Conservation (phyloP, 1,140 invertebrate genomes). For the Achroia grisella region DNA sequence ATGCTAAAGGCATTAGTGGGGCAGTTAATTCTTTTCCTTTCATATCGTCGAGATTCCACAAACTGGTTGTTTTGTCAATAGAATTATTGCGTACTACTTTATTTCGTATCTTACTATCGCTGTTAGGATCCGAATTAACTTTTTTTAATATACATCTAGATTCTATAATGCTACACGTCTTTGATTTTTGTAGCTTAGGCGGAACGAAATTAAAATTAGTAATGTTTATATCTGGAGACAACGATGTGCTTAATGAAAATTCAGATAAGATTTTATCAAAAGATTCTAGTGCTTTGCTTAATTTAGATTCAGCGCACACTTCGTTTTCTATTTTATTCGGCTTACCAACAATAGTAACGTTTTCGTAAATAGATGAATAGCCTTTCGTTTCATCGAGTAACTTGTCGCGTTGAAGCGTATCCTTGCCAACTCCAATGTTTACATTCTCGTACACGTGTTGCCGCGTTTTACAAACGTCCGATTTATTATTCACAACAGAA, state of each 20-base stretch:
- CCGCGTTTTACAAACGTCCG: constrained; percentile 26
- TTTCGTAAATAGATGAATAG: constrained; percentile 64
- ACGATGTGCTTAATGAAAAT: constrained; percentile 47
- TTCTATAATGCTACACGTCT: constrained; percentile 78
- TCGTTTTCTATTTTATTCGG: constrained; percentile 19
- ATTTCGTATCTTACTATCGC: constrained; percentile 35
- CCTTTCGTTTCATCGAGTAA: constrained; percentile 57
- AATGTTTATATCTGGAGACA: constrained; percentile 27
- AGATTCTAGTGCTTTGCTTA: constrained; percentile 76
- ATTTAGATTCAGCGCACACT: constrained; percentile 65
- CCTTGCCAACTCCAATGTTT: constrained; percentile 31
- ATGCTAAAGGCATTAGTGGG: constrained; percentile 49
- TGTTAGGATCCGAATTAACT: constrained; percentile 52
- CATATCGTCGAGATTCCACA: constrained; percentile 74
- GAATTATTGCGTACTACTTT: constrained; percentile 59
- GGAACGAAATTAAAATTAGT: constrained; percentile 50
- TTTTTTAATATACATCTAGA: constrained; percentile 77
- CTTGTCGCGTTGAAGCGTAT: constrained; percentile 26
- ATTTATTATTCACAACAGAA: constrained; percentile 31
- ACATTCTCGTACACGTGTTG: constrained; percentile 70
- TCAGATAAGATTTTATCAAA: constrained; percentile 78
- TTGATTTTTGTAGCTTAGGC: constrained; percentile 75
- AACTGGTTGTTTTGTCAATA: constrained; percentile 70
- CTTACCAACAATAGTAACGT: constrained; percentile 57
- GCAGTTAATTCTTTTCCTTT: constrained; percentile 63